phyloP scores from a whole-genome alignment of 2,113 vertebrate species.

The Perognathus longimembris region DNA sequence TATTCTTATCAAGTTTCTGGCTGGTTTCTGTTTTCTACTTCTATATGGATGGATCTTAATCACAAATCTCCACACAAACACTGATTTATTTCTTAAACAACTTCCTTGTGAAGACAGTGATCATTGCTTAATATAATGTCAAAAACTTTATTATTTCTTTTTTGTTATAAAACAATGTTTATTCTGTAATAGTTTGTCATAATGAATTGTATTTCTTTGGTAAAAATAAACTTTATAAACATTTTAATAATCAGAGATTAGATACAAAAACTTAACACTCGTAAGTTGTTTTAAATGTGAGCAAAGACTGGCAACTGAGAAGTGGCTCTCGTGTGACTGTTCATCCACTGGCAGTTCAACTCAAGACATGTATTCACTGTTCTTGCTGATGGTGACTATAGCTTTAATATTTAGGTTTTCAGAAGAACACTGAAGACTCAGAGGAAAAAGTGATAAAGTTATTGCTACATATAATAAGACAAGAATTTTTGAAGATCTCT shows the following conservation, averaged over 20 bases:
- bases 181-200: conserved; percentile 99
- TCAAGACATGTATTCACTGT: conserved; percentile 63
- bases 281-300: conserved; percentile 87
- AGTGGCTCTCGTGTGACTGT: conserved; percentile 81
- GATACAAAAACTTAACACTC: conserved; percentile 98
- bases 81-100: not conserved
- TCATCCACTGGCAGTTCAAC: conserved; percentile 87
- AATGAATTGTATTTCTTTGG: conserved; percentile 99
- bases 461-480: conserved; percentile 11
- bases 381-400: conserved; percentile 6
- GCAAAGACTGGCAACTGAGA: conserved; percentile 83
- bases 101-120: not conserved
- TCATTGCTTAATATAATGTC: not conserved
- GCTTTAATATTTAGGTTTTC: conserved; percentile 27
- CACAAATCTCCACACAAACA: not conserved
- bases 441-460: conserved; percentile 24
- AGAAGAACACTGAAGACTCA: not conserved
- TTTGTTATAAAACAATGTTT: conserved; percentile 97
- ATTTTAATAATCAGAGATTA: conserved; percentile 99
- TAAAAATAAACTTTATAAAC: conserved; percentile 99
- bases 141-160: no score
- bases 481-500: conserved; percentile 30
- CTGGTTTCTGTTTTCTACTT: no score
- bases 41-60: not conserved
- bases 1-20: not conserved